These are phyloP conservation scores for Hypercompe scribonia DNA, from an alignment of 2,888 invertebrate genomes.

Conservation along the genomic window DNA sequence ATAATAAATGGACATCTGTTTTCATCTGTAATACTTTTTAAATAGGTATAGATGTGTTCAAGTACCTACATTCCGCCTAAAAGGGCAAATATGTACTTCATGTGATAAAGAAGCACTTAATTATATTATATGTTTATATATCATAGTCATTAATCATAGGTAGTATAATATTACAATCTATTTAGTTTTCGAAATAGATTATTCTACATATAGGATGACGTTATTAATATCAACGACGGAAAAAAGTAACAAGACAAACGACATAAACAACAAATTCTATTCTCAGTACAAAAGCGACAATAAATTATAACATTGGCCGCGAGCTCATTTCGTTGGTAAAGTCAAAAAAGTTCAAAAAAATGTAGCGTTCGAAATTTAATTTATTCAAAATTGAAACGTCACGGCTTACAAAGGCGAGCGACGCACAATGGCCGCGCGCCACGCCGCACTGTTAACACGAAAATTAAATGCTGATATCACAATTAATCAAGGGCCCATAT, in stretches of 20 bases:
- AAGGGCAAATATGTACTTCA: neutral
- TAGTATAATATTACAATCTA: conserved; percentile 26
- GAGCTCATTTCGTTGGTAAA: conserved; percentile 74
- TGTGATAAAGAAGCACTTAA: neutral
- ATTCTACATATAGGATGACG: conserved; percentile 20
- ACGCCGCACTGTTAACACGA: conserved; percentile 83
- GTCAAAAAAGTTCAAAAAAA: conserved; percentile 79
- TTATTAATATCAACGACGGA: conserved; percentile 45
- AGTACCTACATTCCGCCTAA: conserved; percentile 1
- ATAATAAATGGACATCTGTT: conserved; percentile 31
- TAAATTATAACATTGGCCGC: conserved; percentile 82
- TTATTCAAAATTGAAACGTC: conserved; percentile 87
- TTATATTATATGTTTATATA: neutral
- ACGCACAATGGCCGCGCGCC: conserved; percentile 74
- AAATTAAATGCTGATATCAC: conserved; percentile 87
- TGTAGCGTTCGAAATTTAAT: conserved; percentile 87
- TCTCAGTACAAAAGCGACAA: conserved; percentile 75
- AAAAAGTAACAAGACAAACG: conserved; percentile 56
- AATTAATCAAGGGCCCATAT: conserved; percentile 86
- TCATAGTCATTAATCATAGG: conserved; percentile 26
- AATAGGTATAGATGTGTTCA: neutral
- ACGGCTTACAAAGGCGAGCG: conserved; percentile 81
- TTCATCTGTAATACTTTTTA: conserved; percentile 28
- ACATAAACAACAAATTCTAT: conserved; percentile 72
- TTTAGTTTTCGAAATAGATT: conserved; percentile 22